A percentile compares a stretch with the other conserved stretches of the same genome.
These are phyloP conservation scores for Ctenochaetus hawaiiensis DNA, from an alignment of 2,797 vertebrate genomes.

Conservation along the genomic window DNA sequence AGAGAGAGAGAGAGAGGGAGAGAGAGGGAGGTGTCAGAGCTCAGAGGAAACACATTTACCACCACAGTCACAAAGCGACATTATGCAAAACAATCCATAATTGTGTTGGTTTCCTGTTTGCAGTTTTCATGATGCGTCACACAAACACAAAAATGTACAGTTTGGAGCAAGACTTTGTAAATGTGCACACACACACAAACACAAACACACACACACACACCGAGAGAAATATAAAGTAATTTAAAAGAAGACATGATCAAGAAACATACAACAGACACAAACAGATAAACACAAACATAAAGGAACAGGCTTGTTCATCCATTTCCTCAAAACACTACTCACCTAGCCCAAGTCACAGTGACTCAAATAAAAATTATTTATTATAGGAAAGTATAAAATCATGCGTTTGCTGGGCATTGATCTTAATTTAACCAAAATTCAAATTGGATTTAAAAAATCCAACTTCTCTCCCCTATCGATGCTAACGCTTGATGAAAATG, in stretches of 20 bases:
- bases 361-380: no score
- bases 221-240: background rate
- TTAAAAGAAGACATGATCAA: background rate
- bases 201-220: background rate
- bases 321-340: no score
- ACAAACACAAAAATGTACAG: constrained; percentile 26
- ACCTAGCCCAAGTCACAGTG: no score
- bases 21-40: constrained; percentile 32
- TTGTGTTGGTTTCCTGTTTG: constrained; percentile 39
- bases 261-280: background rate
- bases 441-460: no score
- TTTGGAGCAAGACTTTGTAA: constrained; percentile 20
- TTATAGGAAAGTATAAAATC: no score
- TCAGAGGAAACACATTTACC: constrained; percentile 43
- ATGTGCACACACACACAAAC: background rate
- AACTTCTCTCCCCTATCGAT: no score
- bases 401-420: no score
- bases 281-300: constrained; percentile 9
- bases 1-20: background rate
- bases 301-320: background rate
- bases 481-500: no score
- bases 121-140: constrained; percentile 23
- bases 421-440: no score
- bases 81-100: constrained; percentile 53
- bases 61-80: constrained; percentile 40